Evolutionary conservation across 2,797 vertebrate species (phyloP).

Genomic region (Tenualosa thibaudeaui): DNA sequence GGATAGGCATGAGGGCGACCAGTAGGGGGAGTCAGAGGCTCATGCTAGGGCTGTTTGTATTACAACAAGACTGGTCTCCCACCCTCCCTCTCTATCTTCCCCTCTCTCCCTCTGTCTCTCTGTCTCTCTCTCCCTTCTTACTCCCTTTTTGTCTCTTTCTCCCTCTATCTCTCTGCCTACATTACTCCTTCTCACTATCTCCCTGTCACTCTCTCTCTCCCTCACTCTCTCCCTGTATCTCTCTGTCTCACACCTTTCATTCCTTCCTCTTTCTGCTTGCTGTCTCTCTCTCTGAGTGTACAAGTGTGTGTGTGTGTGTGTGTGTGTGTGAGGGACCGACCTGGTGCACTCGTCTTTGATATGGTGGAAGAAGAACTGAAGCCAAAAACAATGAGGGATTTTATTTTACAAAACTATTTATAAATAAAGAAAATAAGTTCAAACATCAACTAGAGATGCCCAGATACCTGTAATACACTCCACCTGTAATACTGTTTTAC

Average conservation of each 20-base stretch:
- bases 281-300: not conserved
- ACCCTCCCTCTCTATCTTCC: slow-evolving; percentile 13
- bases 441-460: too few relatives aligned
- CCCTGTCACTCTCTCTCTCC: not conserved
- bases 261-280: not conserved
- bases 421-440: too few relatives aligned
- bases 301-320: too few relatives aligned
- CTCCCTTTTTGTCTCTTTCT: not conserved
- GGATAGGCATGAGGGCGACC: not conserved
- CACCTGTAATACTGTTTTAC: too few relatives aligned
- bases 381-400: too few relatives aligned
- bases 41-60: slow-evolving; percentile 6
- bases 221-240: not conserved
- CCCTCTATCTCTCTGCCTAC: not conserved
- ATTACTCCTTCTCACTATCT: not conserved
- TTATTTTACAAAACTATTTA: too few relatives aligned
- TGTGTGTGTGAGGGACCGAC: too few relatives aligned
- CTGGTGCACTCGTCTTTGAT: too few relatives aligned
- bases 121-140: not conserved
- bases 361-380: too few relatives aligned
- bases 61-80: not conserved
- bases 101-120: not conserved
- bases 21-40: slow-evolving; percentile 46
- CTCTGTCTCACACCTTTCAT: not conserved
- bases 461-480: too few relatives aligned